Evolutionary conservation across 2,888 invertebrate genomes (phyloP), one percentile per base, ranked within the genome.

Genomic region (Nephrotoma appendiculata): DNA sequence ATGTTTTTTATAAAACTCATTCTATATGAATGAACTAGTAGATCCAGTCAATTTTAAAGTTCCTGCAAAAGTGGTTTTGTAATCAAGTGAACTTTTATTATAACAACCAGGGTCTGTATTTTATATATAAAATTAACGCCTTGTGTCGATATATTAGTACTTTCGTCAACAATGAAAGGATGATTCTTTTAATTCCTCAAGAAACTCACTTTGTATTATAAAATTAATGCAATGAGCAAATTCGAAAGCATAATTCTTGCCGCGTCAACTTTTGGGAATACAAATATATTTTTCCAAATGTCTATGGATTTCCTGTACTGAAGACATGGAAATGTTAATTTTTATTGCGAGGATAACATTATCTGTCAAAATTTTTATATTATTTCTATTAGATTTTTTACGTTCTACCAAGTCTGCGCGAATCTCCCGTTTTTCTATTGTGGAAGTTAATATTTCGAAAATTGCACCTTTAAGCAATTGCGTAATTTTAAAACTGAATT

Each of bases 281-380:
- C n/a, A n/a, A n/a, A n/a, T n/a, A n/a, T n/a, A n/a, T n/a, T n/a
- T n/a, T n/a, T n/a, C n/a, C n/a, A n/a, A n/a, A n/a, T n/a, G n/a
- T 19, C 19, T 19, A 19, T 19, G 19, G 1, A 19, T 19, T 19
- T 19, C 19, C 1, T 19, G 19, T 19, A 19, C 19, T 19, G 19
- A 19, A 19, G 19, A 19, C 19, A 19, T 19, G 19, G 19, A 86
- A 44, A 44, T 86, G 86, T 86, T 86, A 71, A 86, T 86, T 86
- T 86, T 86, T 83, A 86, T 86, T 86, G 86, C 83, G 6, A 86
- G 83, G 6, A 86, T 86, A n/a, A 83, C 86, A 44, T 86, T 86
- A 12, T n/a, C n/a, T n/a, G n/a, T 83, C 2, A 86, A 86, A 83
- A 86, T 86, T 86, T 71, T 86, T 11, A 11, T 83, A 44, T 71